Conservation (phyloP, 2,888 invertebrate genomes). For the Orthosia incerta region DNA sequence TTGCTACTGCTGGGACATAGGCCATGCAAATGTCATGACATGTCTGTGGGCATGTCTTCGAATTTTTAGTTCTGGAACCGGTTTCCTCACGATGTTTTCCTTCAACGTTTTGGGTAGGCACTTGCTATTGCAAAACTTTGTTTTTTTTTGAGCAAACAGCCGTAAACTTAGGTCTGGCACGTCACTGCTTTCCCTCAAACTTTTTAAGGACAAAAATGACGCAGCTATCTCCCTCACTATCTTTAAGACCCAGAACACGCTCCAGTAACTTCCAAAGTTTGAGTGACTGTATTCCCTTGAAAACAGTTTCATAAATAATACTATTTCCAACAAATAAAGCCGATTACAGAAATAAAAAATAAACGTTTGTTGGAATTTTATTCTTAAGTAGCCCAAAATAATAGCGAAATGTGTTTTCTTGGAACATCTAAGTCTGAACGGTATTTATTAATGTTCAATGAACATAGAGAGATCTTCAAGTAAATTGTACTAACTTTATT, state of each 20-base stretch:
- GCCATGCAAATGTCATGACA: too few species aligned
- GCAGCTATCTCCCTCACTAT: not conserved
- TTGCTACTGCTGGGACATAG: too few species aligned
- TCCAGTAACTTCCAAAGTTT: not conserved
- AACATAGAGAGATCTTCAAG: not conserved
- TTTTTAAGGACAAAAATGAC: not conserved
- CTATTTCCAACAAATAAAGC: constrained; percentile 19
- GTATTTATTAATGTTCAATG: constrained; percentile 13
- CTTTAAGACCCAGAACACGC: not conserved
- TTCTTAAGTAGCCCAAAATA: constrained; percentile 16
- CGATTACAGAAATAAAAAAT: constrained; percentile 20
- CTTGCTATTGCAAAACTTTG: too few species aligned
- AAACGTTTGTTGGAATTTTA: constrained; percentile 15
- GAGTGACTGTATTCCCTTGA: not conserved
- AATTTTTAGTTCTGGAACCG: too few species aligned
- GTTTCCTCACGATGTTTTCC: too few species aligned
- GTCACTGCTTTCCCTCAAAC: not conserved
- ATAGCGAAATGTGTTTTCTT: constrained; percentile 8
- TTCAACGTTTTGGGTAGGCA: too few species aligned
- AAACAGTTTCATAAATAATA: constrained; percentile 25
- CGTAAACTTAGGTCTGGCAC: too few species aligned
- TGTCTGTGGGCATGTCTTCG: too few species aligned
- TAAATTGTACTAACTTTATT: not conserved
- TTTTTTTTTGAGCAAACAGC: too few species aligned
- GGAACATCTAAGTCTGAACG: not conserved